Base-by-base conservation (phyloP, 53 echinoderm and acorn worm genomes). In the Hippasteria phrygiana region DNA sequence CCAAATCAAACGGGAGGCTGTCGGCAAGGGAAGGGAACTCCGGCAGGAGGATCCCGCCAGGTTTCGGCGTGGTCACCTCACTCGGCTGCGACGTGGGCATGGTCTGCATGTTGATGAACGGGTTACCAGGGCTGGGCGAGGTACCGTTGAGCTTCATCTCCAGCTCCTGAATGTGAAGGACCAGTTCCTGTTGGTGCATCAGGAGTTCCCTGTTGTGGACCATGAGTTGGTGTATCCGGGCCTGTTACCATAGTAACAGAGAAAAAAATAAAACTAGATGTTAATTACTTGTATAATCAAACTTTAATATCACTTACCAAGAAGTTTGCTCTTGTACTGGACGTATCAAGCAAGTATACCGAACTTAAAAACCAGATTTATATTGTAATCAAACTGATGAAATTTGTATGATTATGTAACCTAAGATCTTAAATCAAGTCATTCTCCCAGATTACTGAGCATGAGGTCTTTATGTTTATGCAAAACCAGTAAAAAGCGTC, bases 141-240 rank as follows among this genome's bases (percentile, higher is more conserved):
- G 90, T 85, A 62, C 93, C 94, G 7, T 56, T 77, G 17, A 91
- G 66, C 62, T 94, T 94, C 88, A 93, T 89, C 82, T 99, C 99
- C 42, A 96, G 88, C 34, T 99, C 99, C 64, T 96, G 99, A 10
- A 99, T 74, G 56, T 93, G 88, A 1, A 89, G 75, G 0, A 99
- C 94, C 22, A 99, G 88, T 54, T 99, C 91, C 55, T 99, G 96
- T 38, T 99, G 99, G 62, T 94, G 91, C 89, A 90, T 87, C 7
- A 99, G 89, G 12, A 99, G 93, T 20, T 99, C 96, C 40, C 93
- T 89, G 90, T 99, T 99, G 73, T 99, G 95, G n/a, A 99, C 78
- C 72, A 96, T 89, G 55, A 99, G 91, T 47, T 96, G 96, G 55
- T 99, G 99, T 0, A 99, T 93, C 78, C 99, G 87, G 55, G 99